A percentile compares a stretch with the other conserved stretches of the same genome.
Evolutionary conservation across 2,113 vertebrate genomes (phyloP).

Genomic region (Ceyx cyanopectus): DNA sequence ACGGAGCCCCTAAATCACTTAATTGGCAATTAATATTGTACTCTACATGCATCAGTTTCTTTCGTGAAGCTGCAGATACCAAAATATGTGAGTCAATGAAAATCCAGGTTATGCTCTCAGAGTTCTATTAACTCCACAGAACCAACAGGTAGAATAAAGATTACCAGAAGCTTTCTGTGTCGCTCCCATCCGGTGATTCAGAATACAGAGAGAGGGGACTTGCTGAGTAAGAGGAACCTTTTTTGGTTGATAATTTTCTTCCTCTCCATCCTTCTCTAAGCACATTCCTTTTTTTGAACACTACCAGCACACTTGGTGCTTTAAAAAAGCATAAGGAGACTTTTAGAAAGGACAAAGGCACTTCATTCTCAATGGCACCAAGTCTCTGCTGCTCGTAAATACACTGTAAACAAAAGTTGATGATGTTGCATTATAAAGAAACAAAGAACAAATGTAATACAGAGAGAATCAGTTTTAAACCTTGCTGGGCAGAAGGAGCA

Average conservation of each 20-base stretch:
- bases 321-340: background rate
- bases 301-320: background rate
- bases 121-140: background rate
- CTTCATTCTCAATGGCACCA: background rate
- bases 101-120: background rate
- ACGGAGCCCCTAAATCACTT: background rate
- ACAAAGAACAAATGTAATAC: slow-evolving; percentile 37
- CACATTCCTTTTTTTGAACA: background rate
- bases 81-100: background rate
- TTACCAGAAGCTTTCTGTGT: slow-evolving; percentile 8
- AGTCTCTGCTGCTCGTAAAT: background rate
- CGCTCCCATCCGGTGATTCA: background rate
- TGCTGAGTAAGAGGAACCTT: slow-evolving; percentile 51
- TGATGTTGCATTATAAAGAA: background rate
- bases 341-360: background rate
- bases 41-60: background rate
- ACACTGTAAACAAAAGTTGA: slow-evolving; percentile 26
- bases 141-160: background rate
- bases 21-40: background rate
- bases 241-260: background rate
- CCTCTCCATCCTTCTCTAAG: background rate
- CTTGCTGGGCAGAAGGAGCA: slow-evolving; percentile 14
- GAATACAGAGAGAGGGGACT: background rate
- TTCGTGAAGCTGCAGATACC: background rate
- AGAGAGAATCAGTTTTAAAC: background rate